These are phyloP conservation scores for Lacanobia wlatinum DNA, from an alignment of 2,888 invertebrate genomes.

Conservation along the genomic window DNA sequence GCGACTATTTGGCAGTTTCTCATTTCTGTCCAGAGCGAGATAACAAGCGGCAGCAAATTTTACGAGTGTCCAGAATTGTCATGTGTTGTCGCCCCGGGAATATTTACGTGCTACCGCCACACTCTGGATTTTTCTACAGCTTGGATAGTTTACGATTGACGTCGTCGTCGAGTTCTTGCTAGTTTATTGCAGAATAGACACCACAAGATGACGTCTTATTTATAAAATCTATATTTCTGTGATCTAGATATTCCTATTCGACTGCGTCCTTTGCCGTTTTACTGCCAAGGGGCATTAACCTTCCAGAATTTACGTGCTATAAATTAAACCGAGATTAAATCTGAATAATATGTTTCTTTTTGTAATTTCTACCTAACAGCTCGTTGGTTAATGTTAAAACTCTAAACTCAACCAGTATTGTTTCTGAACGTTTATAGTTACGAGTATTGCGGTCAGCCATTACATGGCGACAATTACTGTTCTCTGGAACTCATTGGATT, in stretches of 20 bases:
- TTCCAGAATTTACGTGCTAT: slow-evolving; percentile 37
- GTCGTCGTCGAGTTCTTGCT: slow-evolving; percentile 30
- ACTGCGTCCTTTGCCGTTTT: slow-evolving; percentile 28
- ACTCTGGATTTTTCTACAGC: slow-evolving; percentile 69
- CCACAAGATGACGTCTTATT: slow-evolving; percentile 18
- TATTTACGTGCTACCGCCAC: slow-evolving; percentile 66
- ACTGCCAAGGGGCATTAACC: slow-evolving; percentile 40
- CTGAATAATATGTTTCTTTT: slow-evolving; percentile 20
- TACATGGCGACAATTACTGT: slow-evolving; percentile 56
- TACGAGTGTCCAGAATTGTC: slow-evolving; percentile 78
- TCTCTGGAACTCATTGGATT: slow-evolving; percentile 48
- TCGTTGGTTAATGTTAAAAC: slow-evolving; percentile 35
- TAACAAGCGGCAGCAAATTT: slow-evolving; percentile 79
- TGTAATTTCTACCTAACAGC: slow-evolving; percentile 20
- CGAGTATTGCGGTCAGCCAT: slow-evolving; percentile 47
- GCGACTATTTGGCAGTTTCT: slow-evolving; percentile 66
- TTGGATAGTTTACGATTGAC: slow-evolving; percentile 60
- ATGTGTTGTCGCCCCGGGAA: slow-evolving; percentile 66
- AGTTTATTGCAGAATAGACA: slow-evolving; percentile 27
- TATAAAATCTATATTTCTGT: slow-evolving; percentile 34
- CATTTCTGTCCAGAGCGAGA: slow-evolving; percentile 70
- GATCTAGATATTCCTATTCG: slow-evolving; percentile 12
- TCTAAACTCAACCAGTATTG: slow-evolving; percentile 50
- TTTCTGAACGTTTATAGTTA: slow-evolving; percentile 52
- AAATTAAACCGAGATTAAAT: slow-evolving; percentile 45